phyloP scores from a whole-genome alignment of 1,140 invertebrate species.

The Drosophila asahinai region DNA sequence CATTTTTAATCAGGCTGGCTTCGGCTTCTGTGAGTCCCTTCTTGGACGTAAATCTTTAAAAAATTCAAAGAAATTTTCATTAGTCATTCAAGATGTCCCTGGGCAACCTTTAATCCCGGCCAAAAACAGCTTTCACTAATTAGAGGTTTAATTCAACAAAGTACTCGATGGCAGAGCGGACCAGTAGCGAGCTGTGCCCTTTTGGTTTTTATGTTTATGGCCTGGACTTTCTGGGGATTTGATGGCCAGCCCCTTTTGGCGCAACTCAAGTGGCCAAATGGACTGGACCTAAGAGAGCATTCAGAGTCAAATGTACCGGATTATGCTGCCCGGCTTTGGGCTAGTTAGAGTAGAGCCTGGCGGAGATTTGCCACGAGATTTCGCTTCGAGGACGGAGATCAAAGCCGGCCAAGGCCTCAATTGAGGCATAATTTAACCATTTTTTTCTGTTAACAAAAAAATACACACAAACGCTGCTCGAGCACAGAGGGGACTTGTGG shows the following conservation, averaged over 20 bases:
- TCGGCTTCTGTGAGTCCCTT: background rate
- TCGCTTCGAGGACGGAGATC: constrained; percentile 36
- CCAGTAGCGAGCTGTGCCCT: constrained; percentile 21
- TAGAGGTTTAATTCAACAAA: constrained; percentile 54
- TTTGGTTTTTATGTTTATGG: constrained; percentile 57
- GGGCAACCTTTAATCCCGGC: constrained; percentile 38
- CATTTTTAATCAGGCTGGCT: constrained; percentile 26
- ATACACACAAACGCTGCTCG: background rate
- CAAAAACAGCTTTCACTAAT: constrained; percentile 49
- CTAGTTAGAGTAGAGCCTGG: constrained; percentile 36
- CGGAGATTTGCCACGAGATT: constrained; percentile 35
- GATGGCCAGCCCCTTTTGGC: constrained; percentile 37
- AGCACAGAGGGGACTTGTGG: constrained; percentile 9
- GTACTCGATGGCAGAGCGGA: constrained; percentile 26
- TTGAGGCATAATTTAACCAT: constrained; percentile 40
- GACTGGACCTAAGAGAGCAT: constrained; percentile 60
- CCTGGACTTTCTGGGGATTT: constrained; percentile 45
- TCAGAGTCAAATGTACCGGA: constrained; percentile 60
- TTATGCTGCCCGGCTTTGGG: constrained; percentile 35
- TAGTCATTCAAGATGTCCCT: constrained; percentile 46
- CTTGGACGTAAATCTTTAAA: constrained; percentile 38
- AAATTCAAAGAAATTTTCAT: constrained; percentile 44
- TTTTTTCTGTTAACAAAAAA: constrained; percentile 29
- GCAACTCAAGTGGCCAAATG: constrained; percentile 45
- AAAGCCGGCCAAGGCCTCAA: constrained; percentile 38